Percentiles rank a stretch among this genome's conserved stretches.
These are phyloP conservation scores for Lutraria lutraria DNA, from an alignment of 2,888 invertebrate genomes.

Conservation along the genomic window DNA sequence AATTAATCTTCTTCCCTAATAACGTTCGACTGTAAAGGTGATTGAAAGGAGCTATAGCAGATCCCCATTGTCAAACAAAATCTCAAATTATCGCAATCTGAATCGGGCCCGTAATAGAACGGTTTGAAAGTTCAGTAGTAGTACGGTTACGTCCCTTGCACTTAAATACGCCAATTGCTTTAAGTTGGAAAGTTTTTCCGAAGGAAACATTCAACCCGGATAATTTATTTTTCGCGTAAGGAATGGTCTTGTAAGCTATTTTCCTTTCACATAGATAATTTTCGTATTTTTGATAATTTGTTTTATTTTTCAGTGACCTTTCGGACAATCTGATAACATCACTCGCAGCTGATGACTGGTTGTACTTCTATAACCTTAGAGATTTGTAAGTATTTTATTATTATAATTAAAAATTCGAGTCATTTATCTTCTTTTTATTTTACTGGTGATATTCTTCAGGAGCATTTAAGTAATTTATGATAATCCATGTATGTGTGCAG, in stretches of 20 bases:
- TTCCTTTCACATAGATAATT: background rate
- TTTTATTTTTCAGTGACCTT: conserved; percentile 63
- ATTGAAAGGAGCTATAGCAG: too few relatives aligned
- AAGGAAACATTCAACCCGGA: too few relatives aligned
- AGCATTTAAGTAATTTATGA: background rate
- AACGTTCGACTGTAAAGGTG: too few relatives aligned
- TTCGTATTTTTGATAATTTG: background rate
- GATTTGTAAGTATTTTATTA: conserved; percentile 59
- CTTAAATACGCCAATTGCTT: background rate
- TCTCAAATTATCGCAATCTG: too few relatives aligned
- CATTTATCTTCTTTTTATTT: background rate
- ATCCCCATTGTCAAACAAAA: too few relatives aligned
- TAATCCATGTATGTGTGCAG: too few relatives aligned
- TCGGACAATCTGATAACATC: conserved; percentile 57
- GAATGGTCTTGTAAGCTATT: background rate
- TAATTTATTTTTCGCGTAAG: too few relatives aligned
- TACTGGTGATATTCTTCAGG: background rate
- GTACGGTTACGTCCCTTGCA: background rate
- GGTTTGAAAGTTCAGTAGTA: too few relatives aligned
- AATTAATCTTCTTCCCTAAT: too few relatives aligned
- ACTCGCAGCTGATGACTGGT: conserved; percentile 40
- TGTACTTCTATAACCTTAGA: conserved; percentile 56
- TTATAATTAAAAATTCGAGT: background rate
- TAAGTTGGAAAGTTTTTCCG: background rate
- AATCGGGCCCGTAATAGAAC: too few relatives aligned